Base-by-base conservation (phyloP, 2,113 vertebrate genomes). In the Thunnus thynnus region DNA sequence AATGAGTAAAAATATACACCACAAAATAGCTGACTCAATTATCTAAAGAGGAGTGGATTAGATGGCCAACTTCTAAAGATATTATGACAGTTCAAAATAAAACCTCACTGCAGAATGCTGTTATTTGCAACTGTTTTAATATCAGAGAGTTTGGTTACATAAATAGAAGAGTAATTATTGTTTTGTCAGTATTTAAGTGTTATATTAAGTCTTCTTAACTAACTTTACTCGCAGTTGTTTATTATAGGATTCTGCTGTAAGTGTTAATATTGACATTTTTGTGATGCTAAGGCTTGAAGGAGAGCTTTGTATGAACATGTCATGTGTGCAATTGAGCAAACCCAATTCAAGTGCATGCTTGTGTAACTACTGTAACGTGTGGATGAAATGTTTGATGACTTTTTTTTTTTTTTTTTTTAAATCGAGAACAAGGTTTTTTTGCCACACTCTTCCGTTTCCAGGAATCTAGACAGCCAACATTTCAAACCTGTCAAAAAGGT, bases 11-110 rank as follows among this genome's bases (percentile, higher is more conserved):
- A 70, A 13, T 41, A 20, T 32, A n/a, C 5, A 0, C 20, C 50
- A 66, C 41, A 69, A 48, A 75, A 70, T 47, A 50, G 55, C 64
- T 52, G 63, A 62, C n/a, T 76, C 71, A 47, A n/a, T 71, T 36
- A 58, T 50, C 17, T n/a, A 54, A 51, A 46, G 46, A 48, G 60
- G 12, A 47, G 25, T 14, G 30, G 48, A 46, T 62, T 13, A 22
- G 0, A 67, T 46, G 22, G 44, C 44, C 7, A 13, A 51, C 27
- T 27, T 85, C 22, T 5, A 8, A 69, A 36, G 54, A 41, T 36
- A 27, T 13, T 64, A 14, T 47, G 48, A 71, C 22, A 44, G 63
- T 69, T 78, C 0, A 73, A 65, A 60, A 72, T 60, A 48, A 47
- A 30, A 22, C 22, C 22, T 22, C 22, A 22, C 22, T 22, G 22